Base-by-base conservation (phyloP, 1,140 invertebrate genomes). In the Drosophila tani region DNA sequence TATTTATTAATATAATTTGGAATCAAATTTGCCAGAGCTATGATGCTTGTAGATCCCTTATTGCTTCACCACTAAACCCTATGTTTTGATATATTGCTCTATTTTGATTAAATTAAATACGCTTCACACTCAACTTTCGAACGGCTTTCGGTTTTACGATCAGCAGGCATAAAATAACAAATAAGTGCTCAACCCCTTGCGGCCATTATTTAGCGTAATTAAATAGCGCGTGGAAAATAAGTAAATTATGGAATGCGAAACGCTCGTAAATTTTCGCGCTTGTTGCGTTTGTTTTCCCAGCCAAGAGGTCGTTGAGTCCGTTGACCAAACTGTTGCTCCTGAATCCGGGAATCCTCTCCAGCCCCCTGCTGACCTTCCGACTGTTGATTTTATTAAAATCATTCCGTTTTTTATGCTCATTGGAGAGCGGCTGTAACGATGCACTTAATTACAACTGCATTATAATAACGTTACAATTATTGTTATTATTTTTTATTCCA, bases 381-480 rank as follows among this genome's bases (percentile, higher is more conserved):
- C 65, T 78, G 75, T 73, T 78, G 70, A 74, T 74, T 74, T 74
- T 74, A 74, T 74, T 74, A 74, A 74, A 73, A 74, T 74, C 70
- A 74, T 74, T 74, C 41, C 55, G 38, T 45, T 63, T 67, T 73
- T 74, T 51, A 73, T 74, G 46, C 55, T 35, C 69, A 56, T 60
- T 62, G 49, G 56, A 19, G 17, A 50, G 29, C 8, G 17, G 46
- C 35, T 19, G 32, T 35, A 76, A 56, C 66, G 76, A 60, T 71
- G 59, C 67, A 79, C 76, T 79, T 79, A 79, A 79, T 79, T 79
- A 79, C 76, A 60, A 79, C 76, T 79, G 67, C 76, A 78, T 78
- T 78, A 79, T 79, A 79, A 79, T 65, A 71, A 79, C 66, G 75
- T 73, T 79, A 79, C 76, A 79, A 79, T 73, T 65, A 79, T 79